Conservation (phyloP, 2,888 invertebrate species). For the Lasioglossum figueresi region DNA sequence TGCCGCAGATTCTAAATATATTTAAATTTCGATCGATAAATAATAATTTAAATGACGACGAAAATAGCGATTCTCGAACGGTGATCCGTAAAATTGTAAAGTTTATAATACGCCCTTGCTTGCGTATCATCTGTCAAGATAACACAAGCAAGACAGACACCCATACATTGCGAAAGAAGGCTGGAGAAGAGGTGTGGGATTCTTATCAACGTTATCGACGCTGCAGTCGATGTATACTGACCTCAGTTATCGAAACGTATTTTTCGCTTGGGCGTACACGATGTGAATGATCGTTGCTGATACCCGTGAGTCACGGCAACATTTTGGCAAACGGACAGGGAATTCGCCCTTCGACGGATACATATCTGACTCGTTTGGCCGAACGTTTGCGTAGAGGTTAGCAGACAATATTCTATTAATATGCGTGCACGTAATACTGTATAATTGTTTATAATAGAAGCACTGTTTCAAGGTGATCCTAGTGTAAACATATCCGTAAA, state of each 20-base stretch:
- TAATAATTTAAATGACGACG: too few species aligned
- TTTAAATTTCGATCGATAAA: background rate
- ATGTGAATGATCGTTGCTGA: slow-evolving; percentile 28
- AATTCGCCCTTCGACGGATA: slow-evolving; percentile 50
- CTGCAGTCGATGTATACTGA: slow-evolving; percentile 26
- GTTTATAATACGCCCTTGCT: slow-evolving; percentile 14
- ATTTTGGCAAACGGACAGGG: slow-evolving; percentile 56
- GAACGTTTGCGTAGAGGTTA: slow-evolving; percentile 51
- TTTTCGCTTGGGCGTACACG: background rate
- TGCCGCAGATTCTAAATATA: slow-evolving; percentile 4
- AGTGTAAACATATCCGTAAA: slow-evolving; percentile 36
- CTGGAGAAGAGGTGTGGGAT: slow-evolving; percentile 44
- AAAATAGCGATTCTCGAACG: slow-evolving; percentile 1
- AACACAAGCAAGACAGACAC: slow-evolving; percentile 22
- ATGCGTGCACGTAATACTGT: slow-evolving; percentile 32
- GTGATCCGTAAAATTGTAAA: slow-evolving; percentile 15
- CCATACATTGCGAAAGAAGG: slow-evolving; percentile 22
- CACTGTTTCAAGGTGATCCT: slow-evolving; percentile 46
- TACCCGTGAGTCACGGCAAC: slow-evolving; percentile 31
- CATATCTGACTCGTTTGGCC: slow-evolving; percentile 29
- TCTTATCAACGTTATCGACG: slow-evolving; percentile 53
- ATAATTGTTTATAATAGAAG: slow-evolving; percentile 46
- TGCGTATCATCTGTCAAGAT: slow-evolving; percentile 55
- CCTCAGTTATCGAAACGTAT: slow-evolving; percentile 31
- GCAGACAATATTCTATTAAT: slow-evolving; percentile 47